Evolutionary conservation across 2,888 invertebrate genomes (phyloP), one percentile per base, ranked within the genome.

Genomic region (Steromphala cineraria): DNA sequence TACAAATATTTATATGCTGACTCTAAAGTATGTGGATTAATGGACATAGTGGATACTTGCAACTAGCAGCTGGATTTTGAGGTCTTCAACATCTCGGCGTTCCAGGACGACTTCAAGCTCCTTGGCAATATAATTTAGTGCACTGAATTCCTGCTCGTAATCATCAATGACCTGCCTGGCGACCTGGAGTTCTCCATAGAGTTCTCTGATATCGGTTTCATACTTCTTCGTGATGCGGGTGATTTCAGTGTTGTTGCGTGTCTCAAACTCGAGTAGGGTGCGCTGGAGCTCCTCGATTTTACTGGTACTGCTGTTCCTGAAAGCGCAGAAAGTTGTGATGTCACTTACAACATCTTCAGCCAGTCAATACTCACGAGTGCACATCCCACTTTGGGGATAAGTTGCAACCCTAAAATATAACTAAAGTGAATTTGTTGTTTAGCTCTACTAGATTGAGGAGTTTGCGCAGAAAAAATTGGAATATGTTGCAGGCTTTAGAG

Each of bases 141-240:
- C 97, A 95, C 99, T 98, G 96, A 99, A 99, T 95, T 98, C 97
- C 90, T 98, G 97, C 94, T 98, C 98, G 94, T 99, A 96, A 81
- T 93, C 93, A 81, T 89, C 90, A 81, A 91, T 92, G 95, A 96
- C 98, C 95, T 99, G 98, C 96, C 99, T 99, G 95, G 98, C 97
- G 90, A 98, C 97, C 94, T 99, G 99, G 94, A 99, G 96, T 80
- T 93, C 93, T 80, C 87, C 91, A 85, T 93, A 93, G 76, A 91
- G 89, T 83, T 93, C 93, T 52, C 92, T 89, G 85, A 93, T 91
- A 88, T 92, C 92, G 55, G 89, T 85, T 84, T 93, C 93, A 87
- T 92, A 92, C 86, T 93, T 93, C 92, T 93, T 93, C 92, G 93
- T 93, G 84, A 93, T 88, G 78, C 93, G 90, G 81, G 86, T 85